These are phyloP conservation scores for Macropus fuliginosus DNA, from an alignment of 2,797 vertebrate species.

Conservation along the genomic window DNA sequence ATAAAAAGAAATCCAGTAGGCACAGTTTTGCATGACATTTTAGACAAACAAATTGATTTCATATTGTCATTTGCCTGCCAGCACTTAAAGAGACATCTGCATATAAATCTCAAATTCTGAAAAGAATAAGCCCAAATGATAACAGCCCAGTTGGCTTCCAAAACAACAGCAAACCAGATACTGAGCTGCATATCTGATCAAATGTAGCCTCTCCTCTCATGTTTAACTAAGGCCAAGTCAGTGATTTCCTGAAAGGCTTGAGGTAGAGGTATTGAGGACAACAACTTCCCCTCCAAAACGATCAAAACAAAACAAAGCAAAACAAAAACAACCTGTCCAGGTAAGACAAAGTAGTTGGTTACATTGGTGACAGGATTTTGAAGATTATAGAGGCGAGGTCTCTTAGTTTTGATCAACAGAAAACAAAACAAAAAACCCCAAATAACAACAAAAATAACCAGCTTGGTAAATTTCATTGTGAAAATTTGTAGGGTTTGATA, in stretches of 20 bases:
- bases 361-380: background rate
- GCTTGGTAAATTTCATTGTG: background rate
- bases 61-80: constrained; percentile 30
- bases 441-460: background rate
- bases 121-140: constrained; percentile 1
- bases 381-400: background rate
- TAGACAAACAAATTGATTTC: constrained; percentile 51
- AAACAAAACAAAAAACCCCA: too few relatives aligned
- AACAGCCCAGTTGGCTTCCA: background rate
- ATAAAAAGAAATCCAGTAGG: constrained; percentile 9
- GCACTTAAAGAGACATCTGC: background rate
- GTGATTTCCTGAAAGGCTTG: background rate
- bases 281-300: background rate
- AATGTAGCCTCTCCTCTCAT: background rate
- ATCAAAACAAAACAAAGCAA: too few relatives aligned
- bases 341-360: background rate
- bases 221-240: background rate
- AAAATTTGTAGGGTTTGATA: background rate
- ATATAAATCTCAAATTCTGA: constrained; percentile 6
- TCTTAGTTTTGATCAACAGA: background rate
- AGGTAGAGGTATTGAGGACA: background rate
- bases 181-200: background rate
- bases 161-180: background rate
- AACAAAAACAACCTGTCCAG: too few relatives aligned
- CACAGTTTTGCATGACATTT: background rate